Evolutionary conservation across 2,113 vertebrate species (phyloP).

Genomic region (Excalfactoria chinensis): DNA sequence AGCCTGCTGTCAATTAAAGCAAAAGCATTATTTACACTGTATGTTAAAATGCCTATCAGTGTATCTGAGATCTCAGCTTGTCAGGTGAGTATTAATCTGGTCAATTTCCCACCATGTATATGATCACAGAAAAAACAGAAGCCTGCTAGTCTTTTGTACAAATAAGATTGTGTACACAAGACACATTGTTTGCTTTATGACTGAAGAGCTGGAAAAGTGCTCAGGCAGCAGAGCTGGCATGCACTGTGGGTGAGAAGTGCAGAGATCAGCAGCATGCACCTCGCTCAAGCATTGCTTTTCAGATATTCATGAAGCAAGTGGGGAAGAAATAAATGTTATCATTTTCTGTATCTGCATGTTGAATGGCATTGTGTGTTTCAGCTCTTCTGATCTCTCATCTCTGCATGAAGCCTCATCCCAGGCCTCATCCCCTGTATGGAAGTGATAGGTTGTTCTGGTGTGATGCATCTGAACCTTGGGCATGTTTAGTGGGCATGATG

Average conservation of each 20-base stretch:
- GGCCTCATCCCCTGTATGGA: background rate
- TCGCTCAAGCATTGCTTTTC: background rate
- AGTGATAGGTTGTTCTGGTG: background rate
- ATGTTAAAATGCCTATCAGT: background rate
- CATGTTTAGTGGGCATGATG: too few relatives aligned
- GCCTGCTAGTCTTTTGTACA: background rate
- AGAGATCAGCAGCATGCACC: background rate
- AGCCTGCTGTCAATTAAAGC: background rate
- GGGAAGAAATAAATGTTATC: background rate
- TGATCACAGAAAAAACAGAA: background rate
- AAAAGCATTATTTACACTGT: background rate
- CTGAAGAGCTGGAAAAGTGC: conserved; percentile 49
- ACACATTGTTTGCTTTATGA: background rate
- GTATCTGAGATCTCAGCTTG: background rate
- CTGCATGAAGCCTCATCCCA: too few relatives aligned
- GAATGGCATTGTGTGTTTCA: fast-evolving
- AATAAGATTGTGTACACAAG: background rate
- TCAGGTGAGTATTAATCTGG: background rate
- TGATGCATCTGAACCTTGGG: background rate
- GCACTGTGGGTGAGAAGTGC: background rate
- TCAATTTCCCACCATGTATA: background rate
- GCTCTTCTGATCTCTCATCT: background rate
- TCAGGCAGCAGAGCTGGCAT: background rate
- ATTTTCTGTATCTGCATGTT: background rate
- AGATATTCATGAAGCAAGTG: background rate